phyloP scores from a whole-genome alignment of 2,888 invertebrate genomes.

The Chrysotoxum bicinctum region DNA sequence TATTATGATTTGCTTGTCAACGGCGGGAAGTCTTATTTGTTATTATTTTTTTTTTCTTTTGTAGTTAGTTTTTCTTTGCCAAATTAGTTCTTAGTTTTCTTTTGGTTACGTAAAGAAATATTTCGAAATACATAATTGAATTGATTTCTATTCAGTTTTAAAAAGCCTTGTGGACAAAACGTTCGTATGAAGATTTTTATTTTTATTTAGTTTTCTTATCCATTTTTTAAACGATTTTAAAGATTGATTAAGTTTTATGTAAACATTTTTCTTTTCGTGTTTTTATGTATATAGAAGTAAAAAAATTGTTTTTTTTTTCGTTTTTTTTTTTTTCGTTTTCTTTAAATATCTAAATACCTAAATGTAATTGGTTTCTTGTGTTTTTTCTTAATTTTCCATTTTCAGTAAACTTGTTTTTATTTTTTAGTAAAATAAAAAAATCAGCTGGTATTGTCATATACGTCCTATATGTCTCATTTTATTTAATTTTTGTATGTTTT shows the following conservation, averaged over 20 bases:
- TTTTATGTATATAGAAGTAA: constrained; percentile 70
- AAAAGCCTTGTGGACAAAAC: constrained; percentile 50
- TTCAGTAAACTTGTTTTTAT: constrained; percentile 68
- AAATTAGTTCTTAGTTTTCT: constrained; percentile 31
- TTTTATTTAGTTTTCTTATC: constrained; percentile 64
- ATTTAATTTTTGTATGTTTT: constrained; percentile 8
- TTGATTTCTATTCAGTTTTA: constrained; percentile 30
- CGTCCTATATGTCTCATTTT: constrained; percentile 62
- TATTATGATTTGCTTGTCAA: constrained; percentile 68
- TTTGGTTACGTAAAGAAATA: constrained; percentile 22
- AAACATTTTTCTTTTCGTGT: constrained; percentile 52
- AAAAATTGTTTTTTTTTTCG: constrained; percentile 54
- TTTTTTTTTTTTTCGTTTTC: constrained; percentile 15
- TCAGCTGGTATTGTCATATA: constrained; percentile 72
- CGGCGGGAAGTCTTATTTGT: constrained; percentile 72
- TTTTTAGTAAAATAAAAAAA: constrained; percentile 63
- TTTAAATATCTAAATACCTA: constrained; percentile 66
- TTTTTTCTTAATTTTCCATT: constrained; percentile 53
- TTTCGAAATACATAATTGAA: constrained; percentile 42
- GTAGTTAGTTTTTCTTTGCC: constrained; percentile 25
- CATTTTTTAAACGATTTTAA: constrained; percentile 74
- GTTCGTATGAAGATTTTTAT: constrained; percentile 21
- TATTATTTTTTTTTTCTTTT: constrained; percentile 15
- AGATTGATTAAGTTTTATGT: constrained; percentile 64
- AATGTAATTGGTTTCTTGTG: constrained; percentile 55